Evolutionary conservation across 2,888 invertebrate genomes (phyloP), one percentile per base, ranked within the genome.

Genomic region (Morinoia aosen): DNA sequence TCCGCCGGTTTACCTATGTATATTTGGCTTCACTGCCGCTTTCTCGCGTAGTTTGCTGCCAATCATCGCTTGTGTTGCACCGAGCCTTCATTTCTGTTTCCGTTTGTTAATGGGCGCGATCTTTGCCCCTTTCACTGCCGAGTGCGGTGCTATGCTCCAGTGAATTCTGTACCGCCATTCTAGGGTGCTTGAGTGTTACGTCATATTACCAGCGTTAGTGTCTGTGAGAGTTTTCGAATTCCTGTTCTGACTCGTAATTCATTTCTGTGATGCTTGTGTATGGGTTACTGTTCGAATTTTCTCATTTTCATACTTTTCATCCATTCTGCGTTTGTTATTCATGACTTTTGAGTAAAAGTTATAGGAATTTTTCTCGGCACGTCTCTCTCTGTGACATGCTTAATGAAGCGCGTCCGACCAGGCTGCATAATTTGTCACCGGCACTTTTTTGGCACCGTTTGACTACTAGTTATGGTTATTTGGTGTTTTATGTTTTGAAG

Each of bases 91-190:
- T 33, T 33, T 33, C 76, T 76, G 76, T 76, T 76, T 76, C 76
- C 76, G 76, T 33, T 76, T 33, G 25, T 33, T 76, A 33, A 25
- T 76, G 76, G 33, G 25, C 25, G 76, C 25, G 76, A 76, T 76
- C 76, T 76, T 33, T 76, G 76, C 76, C 76, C 61, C 76, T 76
- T 76, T 76, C 76, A 76, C 76, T 76, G 76, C 25, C 76, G 76
- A 12, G 76, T 76, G 33, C 76, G 76, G 25, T 33, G 16, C 8
- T 33, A 76, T 33, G 76, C 25, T 76, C 76, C 33, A 25, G 76
- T 33, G 76, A 76, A 19, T 76, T 2, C 25, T 76, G 19, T 76
- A 33, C 76, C 25, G 16, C 25, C 0, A 33, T 16, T 16, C 33
- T 16, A 8, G 25, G 25, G 10, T 76, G 76, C 33, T 10, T 33